phyloP scores from a whole-genome alignment of 2,113 vertebrate species.

The Chionodraco myersi region DNA sequence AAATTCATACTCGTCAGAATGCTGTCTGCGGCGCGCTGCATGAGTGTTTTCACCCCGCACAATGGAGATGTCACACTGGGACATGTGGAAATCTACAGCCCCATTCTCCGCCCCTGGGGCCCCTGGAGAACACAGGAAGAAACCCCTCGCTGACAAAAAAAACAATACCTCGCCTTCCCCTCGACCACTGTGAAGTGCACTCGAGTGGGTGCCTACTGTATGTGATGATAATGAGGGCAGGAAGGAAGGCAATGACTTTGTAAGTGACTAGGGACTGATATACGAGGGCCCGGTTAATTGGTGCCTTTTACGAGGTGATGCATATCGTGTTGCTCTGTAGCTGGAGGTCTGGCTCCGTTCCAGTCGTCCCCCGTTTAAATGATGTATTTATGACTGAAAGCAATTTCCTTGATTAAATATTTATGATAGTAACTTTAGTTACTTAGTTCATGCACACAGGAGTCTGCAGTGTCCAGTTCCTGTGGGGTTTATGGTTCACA shows the following conservation, averaged over 20 bases:
- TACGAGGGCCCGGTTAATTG: constrained; percentile 73
- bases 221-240: constrained; percentile 66
- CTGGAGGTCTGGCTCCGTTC: constrained; percentile 56
- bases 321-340: constrained; percentile 52
- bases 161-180: constrained; percentile 61
- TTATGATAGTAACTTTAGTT: constrained; percentile 70
- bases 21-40: constrained; percentile 44
- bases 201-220: constrained; percentile 50
- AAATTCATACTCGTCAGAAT: constrained; percentile 54
- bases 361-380: constrained; percentile 38
- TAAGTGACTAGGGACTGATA: constrained; percentile 75
- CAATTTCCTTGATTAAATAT: constrained; percentile 78
- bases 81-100: constrained; percentile 58
- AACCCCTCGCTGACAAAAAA: constrained; percentile 62
- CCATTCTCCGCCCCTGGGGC: constrained; percentile 51
- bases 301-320: constrained; percentile 67
- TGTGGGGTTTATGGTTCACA: constrained; percentile 13
- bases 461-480: constrained; percentile 22
- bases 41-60: constrained; percentile 64
- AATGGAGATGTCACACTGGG: constrained; percentile 73
- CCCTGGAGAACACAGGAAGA: constrained; percentile 66
- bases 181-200: constrained; percentile 50
- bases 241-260: constrained; percentile 72
- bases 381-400: constrained; percentile 74
- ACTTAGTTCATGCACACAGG: constrained; percentile 28